Base-by-base conservation (phyloP, 2,888 invertebrate genomes). In the Itoplectis maculator region DNA sequence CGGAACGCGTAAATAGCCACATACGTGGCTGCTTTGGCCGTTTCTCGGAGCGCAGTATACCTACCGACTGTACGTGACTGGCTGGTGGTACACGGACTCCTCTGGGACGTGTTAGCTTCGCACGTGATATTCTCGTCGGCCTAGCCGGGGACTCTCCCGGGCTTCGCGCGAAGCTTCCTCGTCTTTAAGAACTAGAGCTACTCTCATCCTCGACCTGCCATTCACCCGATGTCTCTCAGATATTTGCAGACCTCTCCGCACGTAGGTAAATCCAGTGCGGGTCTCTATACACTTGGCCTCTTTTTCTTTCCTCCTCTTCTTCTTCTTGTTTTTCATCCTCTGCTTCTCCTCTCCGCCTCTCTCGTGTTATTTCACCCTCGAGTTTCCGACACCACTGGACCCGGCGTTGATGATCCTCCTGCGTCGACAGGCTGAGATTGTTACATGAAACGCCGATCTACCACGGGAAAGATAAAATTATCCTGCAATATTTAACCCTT, bases 51-150 rank as follows among this genome's bases (percentile, higher is more conserved):
- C n/a, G 56, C 49, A 79, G 73, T 79, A 76, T 76, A 79, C 66
- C 78, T 79, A 74, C 79, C 79, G 69, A 83, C 83, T 77, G 78
- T 83, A 84, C 85, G 84, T 82, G 84, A 84, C 83, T 82, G 51
- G 56, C 73, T 81, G 78, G 56, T 75, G 29, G n/a, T n/a, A n/a
- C 47, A 13, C 47, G 49, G 70, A 65, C 70, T 89, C 88, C 85
- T 88, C 11, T 66, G 88, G 87, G 90, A 88, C 88, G 87, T 87
- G 90, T 88, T 90, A 88, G 86, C 86, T 86, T 87, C 87, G 89
- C 86, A 89, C 90, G 90, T 90, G 90, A 88, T 88, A 87, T 87
- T 87, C 77, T 76, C 74, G 56, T 76, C 73, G 61, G 73, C 72
- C 29, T 45, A 23, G 42, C 59, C 29, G 35, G 23, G 15, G 35